These are phyloP conservation scores for Chrysopa pallens DNA, from an alignment of 1,140 invertebrate genomes.

Conservation along the genomic window DNA sequence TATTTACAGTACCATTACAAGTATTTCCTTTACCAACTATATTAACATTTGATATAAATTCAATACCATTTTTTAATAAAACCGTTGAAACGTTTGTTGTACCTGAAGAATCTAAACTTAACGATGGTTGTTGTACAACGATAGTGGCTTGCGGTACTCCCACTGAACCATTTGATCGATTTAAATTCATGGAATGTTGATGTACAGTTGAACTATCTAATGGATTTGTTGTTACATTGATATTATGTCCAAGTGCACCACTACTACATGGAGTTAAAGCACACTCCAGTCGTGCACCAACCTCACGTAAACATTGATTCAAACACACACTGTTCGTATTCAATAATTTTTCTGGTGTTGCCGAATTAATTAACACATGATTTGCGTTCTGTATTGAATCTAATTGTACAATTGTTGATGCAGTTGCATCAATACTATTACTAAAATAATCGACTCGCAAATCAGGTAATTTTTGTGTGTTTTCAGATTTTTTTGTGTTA, in stretches of 20 bases:
- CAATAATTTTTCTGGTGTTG: slow-evolving; percentile 2
- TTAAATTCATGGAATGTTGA: slow-evolving; percentile 8
- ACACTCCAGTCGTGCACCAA: slow-evolving; percentile 19
- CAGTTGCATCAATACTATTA: slow-evolving; percentile 17
- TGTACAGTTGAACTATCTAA: slow-evolving; percentile 25
- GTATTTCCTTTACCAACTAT: slow-evolving; percentile 2
- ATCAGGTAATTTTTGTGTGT: slow-evolving; percentile 33
- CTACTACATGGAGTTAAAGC: slow-evolving; percentile 10
- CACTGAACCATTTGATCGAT: slow-evolving; percentile 7
- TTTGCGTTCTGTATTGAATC: slow-evolving; percentile 5
- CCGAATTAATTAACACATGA: slow-evolving; percentile 3
- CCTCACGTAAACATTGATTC: slow-evolving; percentile 22
- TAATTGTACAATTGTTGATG: slow-evolving; percentile 1
- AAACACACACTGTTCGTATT: slow-evolving; percentile 20
- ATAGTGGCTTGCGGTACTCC: slow-evolving; percentile 21
- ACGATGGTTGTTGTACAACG: slow-evolving; percentile 38
- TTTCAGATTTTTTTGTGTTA: slow-evolving; percentile 4
- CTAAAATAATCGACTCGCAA: slow-evolving; percentile 38
- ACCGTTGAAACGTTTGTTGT: slow-evolving; percentile 44
- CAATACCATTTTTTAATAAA: slow-evolving; percentile 36
- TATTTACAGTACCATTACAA: not conserved
- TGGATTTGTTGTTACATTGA: slow-evolving; percentile 34
- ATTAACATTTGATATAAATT: slow-evolving; percentile 26
- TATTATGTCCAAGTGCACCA: slow-evolving; percentile 13
- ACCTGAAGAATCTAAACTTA: slow-evolving; percentile 43